Conservation (phyloP, 2,888 invertebrate genomes). For the Drosophila longiperda region DNA sequence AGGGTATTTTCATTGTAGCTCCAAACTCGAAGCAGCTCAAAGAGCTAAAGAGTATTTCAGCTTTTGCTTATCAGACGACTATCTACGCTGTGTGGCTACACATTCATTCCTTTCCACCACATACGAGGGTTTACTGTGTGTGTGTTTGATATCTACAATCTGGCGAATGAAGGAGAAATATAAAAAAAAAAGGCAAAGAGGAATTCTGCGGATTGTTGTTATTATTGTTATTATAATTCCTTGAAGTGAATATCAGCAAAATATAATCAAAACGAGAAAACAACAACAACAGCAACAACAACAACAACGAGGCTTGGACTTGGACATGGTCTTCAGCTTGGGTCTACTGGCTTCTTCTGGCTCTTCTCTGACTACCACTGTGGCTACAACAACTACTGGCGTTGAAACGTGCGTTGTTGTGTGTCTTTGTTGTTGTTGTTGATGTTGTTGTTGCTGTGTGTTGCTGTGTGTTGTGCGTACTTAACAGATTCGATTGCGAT, state of each 20-base stretch:
- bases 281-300: conserved; percentile 43
- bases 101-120: conserved; percentile 79
- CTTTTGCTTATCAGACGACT: conserved; percentile 82
- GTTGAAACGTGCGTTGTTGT: conserved; percentile 47
- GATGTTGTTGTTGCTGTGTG: neutral
- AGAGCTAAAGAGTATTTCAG: conserved; percentile 45
- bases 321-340: conserved; percentile 40
- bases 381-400: conserved; percentile 44
- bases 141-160: conserved; percentile 79
- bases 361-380: conserved; percentile 8
- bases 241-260: conserved; percentile 84
- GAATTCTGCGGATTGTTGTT: conserved; percentile 84
- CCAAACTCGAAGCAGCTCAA: conserved; percentile 22
- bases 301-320: conserved; percentile 28
- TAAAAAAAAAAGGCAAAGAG: conserved; percentile 68
- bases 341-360: conserved; percentile 6
- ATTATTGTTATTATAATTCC: conserved; percentile 85
- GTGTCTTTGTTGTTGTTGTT: conserved; percentile 3
- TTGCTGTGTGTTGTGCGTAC: conserved; percentile 56
- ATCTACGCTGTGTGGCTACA: conserved; percentile 83
- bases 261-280: conserved; percentile 82
- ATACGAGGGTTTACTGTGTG: conserved; percentile 47
- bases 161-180: conserved; percentile 70
- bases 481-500: conserved; percentile 59
- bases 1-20: conserved; percentile 10